Evolutionary conservation across 2,888 invertebrate species (phyloP).

Genomic region (Lasioglossum morio): DNA sequence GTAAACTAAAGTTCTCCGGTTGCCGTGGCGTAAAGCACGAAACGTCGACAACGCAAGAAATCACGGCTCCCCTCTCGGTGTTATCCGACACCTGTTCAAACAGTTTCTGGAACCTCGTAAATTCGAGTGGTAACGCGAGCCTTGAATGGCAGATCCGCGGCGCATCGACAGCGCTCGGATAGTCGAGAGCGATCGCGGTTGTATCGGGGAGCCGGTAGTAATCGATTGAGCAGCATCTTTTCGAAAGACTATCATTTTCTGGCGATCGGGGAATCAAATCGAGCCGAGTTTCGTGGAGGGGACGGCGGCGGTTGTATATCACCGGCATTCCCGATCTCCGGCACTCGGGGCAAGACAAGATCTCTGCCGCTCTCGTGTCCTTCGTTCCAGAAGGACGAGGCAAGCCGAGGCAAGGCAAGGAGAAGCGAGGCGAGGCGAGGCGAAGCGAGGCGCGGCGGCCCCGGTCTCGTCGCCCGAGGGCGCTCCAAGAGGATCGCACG

Average conservation of each 20-base stretch:
- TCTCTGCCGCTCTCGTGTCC: slow-evolving; percentile 59
- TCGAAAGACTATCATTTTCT: slow-evolving; percentile 65
- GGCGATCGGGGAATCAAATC: slow-evolving; percentile 62
- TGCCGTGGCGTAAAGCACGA: background rate
- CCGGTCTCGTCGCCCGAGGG: slow-evolving; percentile 65
- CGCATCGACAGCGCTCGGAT: slow-evolving; percentile 17
- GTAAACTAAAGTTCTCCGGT: slow-evolving; percentile 1
- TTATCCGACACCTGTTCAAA: slow-evolving; percentile 20
- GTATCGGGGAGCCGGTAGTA: slow-evolving; percentile 1
- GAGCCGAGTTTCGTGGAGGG: slow-evolving; percentile 7
- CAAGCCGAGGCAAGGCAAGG: background rate
- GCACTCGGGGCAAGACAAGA: slow-evolving; percentile 58
- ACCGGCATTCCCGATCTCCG: slow-evolving; percentile 58
- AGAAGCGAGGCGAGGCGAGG: no score
- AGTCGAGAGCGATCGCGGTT: slow-evolving; percentile 1
- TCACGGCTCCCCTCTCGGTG: background rate
- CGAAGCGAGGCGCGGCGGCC: slow-evolving; percentile 18
- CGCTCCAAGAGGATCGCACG: slow-evolving; percentile 60
- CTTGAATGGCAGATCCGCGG: slow-evolving; percentile 8
- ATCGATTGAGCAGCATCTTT: slow-evolving; percentile 57
- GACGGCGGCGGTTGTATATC: slow-evolving; percentile 58
- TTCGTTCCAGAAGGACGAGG: slow-evolving; percentile 62
- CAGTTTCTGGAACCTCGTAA: slow-evolving; percentile 13
- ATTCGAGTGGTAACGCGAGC: background rate
- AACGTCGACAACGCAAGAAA: slow-evolving; percentile 12